Percentiles rank a stretch among this genome's conserved stretches.
Conservation (phyloP, 2,888 invertebrate species). For the Drosophila heteroneura region DNA sequence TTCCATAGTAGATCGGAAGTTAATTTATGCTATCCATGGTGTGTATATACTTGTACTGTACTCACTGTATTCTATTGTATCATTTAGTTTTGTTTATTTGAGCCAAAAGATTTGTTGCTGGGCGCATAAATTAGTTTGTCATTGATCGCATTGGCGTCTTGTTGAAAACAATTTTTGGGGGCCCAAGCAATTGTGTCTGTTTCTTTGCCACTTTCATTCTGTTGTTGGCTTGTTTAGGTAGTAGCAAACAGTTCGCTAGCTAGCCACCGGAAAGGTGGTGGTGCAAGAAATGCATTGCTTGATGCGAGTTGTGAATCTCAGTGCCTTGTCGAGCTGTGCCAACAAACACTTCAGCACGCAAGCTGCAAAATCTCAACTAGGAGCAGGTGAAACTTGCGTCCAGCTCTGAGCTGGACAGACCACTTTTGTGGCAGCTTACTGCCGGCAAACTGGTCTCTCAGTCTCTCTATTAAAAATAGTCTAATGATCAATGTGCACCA, state of each 20-base stretch:
- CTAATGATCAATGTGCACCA: constrained; percentile 69
- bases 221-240: constrained; percentile 40
- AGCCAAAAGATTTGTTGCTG: constrained; percentile 74
- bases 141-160: constrained; percentile 59
- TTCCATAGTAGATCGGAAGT: constrained; percentile 69
- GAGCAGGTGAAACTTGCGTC: constrained; percentile 76
- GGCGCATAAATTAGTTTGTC: constrained; percentile 81
- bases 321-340: constrained; percentile 45
- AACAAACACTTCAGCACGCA: constrained; percentile 76
- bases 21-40: constrained; percentile 67
- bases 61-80: constrained; percentile 16
- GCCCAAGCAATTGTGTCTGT: constrained; percentile 24
- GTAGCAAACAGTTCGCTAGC: constrained; percentile 14
- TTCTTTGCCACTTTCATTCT: constrained; percentile 35
- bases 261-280: constrained; percentile 46
- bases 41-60: constrained; percentile 34
- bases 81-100: constrained; percentile 76
- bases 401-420: constrained; percentile 76
- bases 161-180: constrained; percentile 42
- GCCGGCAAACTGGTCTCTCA: constrained; percentile 58
- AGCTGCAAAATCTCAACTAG: constrained; percentile 69
- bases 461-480: constrained; percentile 79
- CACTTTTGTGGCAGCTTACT: constrained; percentile 70
- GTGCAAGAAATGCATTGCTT: constrained; percentile 52
- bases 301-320: constrained; percentile 45